Percentiles rank a stretch among this genome's conserved stretches.
phyloP scores from a whole-genome alignment of 2,888 invertebrate species.

The Lysandra bellargus region DNA sequence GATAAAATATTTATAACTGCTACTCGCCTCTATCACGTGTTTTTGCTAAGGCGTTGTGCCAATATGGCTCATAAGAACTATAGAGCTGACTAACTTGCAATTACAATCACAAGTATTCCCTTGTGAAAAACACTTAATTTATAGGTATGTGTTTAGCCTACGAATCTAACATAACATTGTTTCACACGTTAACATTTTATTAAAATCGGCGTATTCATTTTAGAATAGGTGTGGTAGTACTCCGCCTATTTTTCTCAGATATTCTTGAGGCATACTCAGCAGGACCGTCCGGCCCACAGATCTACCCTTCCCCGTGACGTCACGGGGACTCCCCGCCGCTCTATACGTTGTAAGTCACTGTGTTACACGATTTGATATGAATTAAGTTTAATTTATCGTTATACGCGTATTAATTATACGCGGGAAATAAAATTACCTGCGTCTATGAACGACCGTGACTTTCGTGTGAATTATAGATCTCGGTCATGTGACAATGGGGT shows the following conservation, averaged over 20 bases:
- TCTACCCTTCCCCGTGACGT: constrained; percentile 31
- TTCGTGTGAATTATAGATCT: constrained; percentile 11
- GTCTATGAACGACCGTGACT: background rate
- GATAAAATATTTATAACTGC: constrained; percentile 4
- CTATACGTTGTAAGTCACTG: constrained; percentile 49
- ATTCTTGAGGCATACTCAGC: constrained; percentile 48
- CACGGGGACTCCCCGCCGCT: constrained; percentile 55
- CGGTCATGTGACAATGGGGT: background rate
- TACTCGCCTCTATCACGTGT: background rate
- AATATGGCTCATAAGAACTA: background rate
- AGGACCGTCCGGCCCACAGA: constrained; percentile 51
- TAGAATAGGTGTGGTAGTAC: constrained; percentile 37
- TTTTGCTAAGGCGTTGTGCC: background rate
- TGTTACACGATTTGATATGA: constrained; percentile 58
- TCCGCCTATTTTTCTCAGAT: constrained; percentile 40
- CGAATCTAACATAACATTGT: background rate
- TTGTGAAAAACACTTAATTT: background rate
- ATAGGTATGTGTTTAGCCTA: too few relatives aligned
- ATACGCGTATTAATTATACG: constrained; percentile 44
- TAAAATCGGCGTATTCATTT: constrained; percentile 35
- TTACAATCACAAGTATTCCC: background rate
- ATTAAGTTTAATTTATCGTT: constrained; percentile 66
- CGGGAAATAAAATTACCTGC: constrained; percentile 20
- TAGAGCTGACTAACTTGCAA: background rate
- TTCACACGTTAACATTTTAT: constrained; percentile 29